Evolutionary conservation across 2,888 invertebrate species (phyloP), one percentile per base, ranked within the genome.

Genomic region (Acrobasis suavella): DNA sequence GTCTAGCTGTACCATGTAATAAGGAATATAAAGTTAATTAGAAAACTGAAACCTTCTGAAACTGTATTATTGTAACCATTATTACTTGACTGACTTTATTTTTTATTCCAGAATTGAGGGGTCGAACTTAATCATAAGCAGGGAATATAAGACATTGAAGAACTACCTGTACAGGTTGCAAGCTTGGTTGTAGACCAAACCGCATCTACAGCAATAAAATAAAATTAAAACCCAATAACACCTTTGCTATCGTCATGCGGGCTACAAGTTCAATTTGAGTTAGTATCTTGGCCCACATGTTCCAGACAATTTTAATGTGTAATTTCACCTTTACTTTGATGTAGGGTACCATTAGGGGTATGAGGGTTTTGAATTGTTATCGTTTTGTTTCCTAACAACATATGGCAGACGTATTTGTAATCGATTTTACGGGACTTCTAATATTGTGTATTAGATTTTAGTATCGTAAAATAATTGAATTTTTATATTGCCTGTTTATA

Each of bases 351-450:
- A 69, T 72, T 75, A 76, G 69, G 70, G 67, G 68, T 70, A 83
- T 83, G 81, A 66, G 85, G 86, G 85, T 80, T 75, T 69, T 75
- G 72, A 80, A 81, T 80, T 78, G 69, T 78, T 79, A 80, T 78
- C 77, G 72, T 75, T 75, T 73, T 2, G 74, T 61, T 66, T 69
- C 69, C 64, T 62, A 64, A 17, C 32, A 68, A 65, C 75, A 78
- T 75, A 75, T 75, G 76, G 74, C 63, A 66, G 63, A 61, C 72
- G 67, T 70, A 69, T 72, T 70, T 67, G 54, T 65, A 76, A 72
- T 78, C 74, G 72, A 75, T 77, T 78, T 71, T 69, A 70, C 66
- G 69, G 66, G 49, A 69, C 38, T 50, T 51, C 46, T 62, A 22
- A 22, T 54, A 50, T 39, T 65, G 60, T 55, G 55, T 62, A 51